phyloP scores from a whole-genome alignment of 1,140 invertebrate species.

The Brachionus koreanus region DNA sequence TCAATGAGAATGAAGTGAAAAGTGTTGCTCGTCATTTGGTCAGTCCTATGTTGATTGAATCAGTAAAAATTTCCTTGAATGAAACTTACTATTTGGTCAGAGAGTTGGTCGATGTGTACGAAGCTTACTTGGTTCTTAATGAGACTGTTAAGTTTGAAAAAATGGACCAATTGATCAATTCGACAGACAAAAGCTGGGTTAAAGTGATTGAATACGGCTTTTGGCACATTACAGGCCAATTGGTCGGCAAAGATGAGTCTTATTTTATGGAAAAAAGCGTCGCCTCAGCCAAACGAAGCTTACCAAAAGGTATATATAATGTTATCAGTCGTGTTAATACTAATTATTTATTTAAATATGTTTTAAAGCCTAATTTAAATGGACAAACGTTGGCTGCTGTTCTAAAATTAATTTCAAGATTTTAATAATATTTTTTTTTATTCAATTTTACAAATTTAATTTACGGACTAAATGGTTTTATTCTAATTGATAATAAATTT shows the following conservation, averaged over 20 bases:
- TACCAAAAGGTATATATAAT: conserved; percentile 31
- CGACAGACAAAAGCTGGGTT: conserved; percentile 3
- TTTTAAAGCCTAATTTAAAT: conserved; percentile 40
- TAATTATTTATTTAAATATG: conserved; percentile 41
- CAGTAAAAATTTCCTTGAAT: not conserved
- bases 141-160: not conserved
- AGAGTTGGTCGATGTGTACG: not conserved
- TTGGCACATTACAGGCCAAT: conserved; percentile 1
- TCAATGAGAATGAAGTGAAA: not conserved
- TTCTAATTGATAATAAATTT: not conserved
- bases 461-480: conserved; percentile 7
- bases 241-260: not conserved
- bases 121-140: not conserved
- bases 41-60: not conserved
- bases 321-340: conserved; percentile 14
- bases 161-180: not conserved
- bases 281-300: not conserved
- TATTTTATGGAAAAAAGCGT: not conserved
- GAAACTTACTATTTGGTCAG: not conserved
- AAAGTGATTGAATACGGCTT: conserved; percentile 24
- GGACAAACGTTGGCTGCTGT: conserved; percentile 17
- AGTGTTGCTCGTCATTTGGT: not conserved
- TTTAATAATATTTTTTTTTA: conserved; percentile 1
- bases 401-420: conserved; percentile 13
- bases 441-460: not conserved